Evolutionary conservation across 2,888 invertebrate species (phyloP), one percentile per base, ranked within the genome.

Genomic region (Chalcosyrphus nemorum): DNA sequence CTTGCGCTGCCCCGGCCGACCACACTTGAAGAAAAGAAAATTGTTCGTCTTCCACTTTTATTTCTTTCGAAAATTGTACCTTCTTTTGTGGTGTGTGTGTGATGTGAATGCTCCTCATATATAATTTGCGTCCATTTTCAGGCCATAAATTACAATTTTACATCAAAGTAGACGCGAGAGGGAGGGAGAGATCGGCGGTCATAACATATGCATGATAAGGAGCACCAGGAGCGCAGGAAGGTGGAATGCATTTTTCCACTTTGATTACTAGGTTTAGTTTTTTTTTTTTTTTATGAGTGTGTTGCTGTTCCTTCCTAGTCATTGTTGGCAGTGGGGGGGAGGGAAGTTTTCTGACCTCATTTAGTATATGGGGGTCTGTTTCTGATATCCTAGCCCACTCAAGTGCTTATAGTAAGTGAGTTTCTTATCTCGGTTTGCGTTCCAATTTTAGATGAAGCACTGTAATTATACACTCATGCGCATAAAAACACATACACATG

Each of bases 81-180:
- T 61, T 38, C 27, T 50, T 38, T 35, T 13, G 21, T 21, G 19
- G 3, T 9, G 1, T 32, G 2, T 32, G 0, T 45, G 17, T 19
- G 29, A 19, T n/a, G 19, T 21, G 5, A 35, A 19, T 9, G 27
- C 54, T 32, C 13, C 68, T 74, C 74, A 57, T 78, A 52, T 74
- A 72, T 84, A 84, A 84, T 82, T 77, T 82, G 71, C 68, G 72
- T 84, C 78, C 82, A 70, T 72, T 82, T 63, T 66, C 66, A 61
- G 47, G 19, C 71, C 43, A 78, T 84, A 78, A 84, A 78, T 70
- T 77, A 82, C 66, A 72, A 56, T 68, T 77, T 66, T 78, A 72
- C 82, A 84, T 41, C 41, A 15, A 61, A 19, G 27, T 13, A 52
- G 4, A 27, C n/a, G 17, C 11, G 24, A 9, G 52, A 11, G 45